Percentiles rank a stretch among this genome's conserved stretches.
Evolutionary conservation across 2,113 vertebrate genomes (phyloP).

Genomic region (Bubalus kerabau): DNA sequence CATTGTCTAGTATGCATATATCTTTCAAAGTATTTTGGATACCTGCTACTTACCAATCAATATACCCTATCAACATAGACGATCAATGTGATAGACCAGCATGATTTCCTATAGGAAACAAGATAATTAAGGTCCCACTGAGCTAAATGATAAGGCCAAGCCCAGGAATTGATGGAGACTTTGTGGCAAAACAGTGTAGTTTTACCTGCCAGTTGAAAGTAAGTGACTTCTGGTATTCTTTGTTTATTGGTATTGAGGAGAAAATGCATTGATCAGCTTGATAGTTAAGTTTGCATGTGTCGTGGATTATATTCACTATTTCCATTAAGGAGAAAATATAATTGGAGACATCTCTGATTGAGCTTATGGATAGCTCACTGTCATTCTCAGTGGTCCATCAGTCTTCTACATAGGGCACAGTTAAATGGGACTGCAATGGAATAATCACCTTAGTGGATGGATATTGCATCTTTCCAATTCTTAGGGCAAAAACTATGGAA

Average conservation of each 20-base stretch:
- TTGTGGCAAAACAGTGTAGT: neutral
- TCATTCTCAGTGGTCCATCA: neutral
- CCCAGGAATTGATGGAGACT: neutral
- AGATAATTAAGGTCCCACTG: conserved; percentile 21
- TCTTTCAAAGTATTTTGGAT: neutral
- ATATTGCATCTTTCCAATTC: neutral
- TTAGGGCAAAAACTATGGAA: neutral
- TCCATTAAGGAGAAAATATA: neutral
- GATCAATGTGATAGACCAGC: neutral
- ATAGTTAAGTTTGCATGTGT: conserved; percentile 7
- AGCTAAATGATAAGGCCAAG: neutral
- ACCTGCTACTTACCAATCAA: neutral
- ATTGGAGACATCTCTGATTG: neutral
- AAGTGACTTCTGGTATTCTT: neutral
- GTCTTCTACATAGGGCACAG: neutral
- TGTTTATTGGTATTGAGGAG: neutral
- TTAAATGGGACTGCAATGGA: neutral
- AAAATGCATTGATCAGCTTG: neutral
- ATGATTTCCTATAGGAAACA: conserved; percentile 16
- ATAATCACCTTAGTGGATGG: neutral
- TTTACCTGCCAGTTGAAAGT: neutral
- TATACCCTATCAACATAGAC: neutral
- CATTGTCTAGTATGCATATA: neutral
- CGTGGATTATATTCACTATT: neutral
- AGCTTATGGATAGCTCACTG: neutral